Evolutionary conservation across 2,888 invertebrate genomes (phyloP).

Genomic region (Clunio marinus): DNA sequence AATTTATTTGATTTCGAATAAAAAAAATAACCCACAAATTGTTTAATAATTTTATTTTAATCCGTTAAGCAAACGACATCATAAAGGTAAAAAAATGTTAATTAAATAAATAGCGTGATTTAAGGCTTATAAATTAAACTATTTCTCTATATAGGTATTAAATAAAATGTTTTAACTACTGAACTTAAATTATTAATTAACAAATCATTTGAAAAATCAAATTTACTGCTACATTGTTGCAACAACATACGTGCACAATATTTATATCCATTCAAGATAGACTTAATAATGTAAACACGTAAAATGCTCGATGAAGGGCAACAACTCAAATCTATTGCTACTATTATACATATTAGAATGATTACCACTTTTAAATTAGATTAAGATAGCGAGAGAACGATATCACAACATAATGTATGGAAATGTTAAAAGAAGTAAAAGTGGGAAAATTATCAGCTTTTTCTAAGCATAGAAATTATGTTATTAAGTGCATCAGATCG

Average conservation of each 20-base stretch:
- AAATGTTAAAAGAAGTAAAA: neutral
- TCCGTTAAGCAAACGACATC: no score
- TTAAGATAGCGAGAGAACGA: conserved; percentile 33
- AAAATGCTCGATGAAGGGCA: neutral
- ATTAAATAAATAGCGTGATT: neutral
- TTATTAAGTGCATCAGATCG: conserved; percentile 23
- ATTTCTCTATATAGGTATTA: neutral
- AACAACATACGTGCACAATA: no score
- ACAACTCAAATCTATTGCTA: neutral
- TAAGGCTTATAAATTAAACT: neutral
- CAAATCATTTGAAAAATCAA: conserved; percentile 39
- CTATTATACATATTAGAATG: neutral
- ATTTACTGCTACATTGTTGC: conserved; percentile 37
- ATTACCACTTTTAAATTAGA: conserved; percentile 24
- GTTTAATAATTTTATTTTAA: no score
- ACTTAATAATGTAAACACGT: no score
- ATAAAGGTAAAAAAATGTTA: no score
- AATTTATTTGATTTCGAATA: neutral
- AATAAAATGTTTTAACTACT: neutral
- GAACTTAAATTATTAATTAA: conserved; percentile 22
- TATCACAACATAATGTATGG: conserved; percentile 19
- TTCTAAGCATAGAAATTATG: conserved; percentile 20
- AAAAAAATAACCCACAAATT: neutral
- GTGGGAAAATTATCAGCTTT: neutral
- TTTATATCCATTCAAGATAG: no score